Conservation (phyloP, 2,888 invertebrate genomes). For the Protonemura montana region DNA sequence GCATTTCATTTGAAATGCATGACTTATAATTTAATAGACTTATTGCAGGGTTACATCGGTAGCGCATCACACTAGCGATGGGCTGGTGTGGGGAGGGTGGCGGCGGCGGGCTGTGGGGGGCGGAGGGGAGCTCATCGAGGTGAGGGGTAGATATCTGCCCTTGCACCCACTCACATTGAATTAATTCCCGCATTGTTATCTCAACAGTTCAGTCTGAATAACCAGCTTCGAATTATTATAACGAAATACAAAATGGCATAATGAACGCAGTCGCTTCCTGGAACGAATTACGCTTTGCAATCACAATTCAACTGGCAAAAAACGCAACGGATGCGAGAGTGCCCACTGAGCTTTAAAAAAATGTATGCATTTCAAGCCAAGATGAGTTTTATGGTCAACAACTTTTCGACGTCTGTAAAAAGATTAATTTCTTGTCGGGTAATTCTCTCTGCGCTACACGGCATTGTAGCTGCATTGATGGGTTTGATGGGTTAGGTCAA, state of each 20-base stretch:
- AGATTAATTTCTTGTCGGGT: too few species aligned
- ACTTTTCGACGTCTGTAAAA: too few species aligned
- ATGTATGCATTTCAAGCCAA: too few species aligned
- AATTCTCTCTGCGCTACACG: too few species aligned
- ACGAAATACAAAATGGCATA: conserved; percentile 36
- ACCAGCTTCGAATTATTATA: conserved; percentile 28
- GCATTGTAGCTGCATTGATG: too few species aligned
- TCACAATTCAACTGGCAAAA: background rate
- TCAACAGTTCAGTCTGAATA: conserved; percentile 38
- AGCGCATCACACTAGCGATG: conserved; percentile 30
- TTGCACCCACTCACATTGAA: conserved; percentile 33
- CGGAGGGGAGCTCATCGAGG: background rate
- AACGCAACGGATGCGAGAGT: background rate
- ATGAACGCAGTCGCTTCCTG: conserved; percentile 3
- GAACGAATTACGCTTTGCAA: background rate
- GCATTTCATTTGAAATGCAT: conserved; percentile 37
- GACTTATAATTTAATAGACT: conserved; percentile 40
- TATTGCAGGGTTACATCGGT: conserved; percentile 26
- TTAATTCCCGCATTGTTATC: conserved; percentile 35
- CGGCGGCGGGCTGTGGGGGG: background rate
- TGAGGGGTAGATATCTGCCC: conserved; percentile 23
- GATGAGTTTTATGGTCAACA: too few species aligned
- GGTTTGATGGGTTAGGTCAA: too few species aligned
- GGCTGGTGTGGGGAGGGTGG: too few species aligned
- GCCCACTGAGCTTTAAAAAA: too few species aligned